Evolutionary conservation across 2,888 invertebrate genomes (phyloP).

Genomic region (Drosophila suboccidentalis): DNA sequence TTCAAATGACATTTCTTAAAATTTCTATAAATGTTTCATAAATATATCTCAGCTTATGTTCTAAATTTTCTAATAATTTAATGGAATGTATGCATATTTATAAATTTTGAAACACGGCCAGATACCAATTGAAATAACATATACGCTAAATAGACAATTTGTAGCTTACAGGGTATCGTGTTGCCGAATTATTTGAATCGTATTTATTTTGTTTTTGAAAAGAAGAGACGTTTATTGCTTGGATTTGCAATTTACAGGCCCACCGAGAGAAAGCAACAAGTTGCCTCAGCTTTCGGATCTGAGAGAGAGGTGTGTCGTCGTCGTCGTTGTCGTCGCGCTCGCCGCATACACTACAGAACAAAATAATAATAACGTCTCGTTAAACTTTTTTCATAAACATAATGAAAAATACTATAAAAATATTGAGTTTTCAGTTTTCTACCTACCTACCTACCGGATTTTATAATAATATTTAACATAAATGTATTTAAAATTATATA

Average conservation of each 20-base stretch:
- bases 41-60: no score
- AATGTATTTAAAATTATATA: no score
- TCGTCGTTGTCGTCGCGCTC: not conserved
- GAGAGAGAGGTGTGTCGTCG: conserved; percentile 11
- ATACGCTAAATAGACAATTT: not conserved
- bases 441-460: no score
- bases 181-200: conserved; percentile 4
- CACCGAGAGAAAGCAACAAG: conserved; percentile 27
- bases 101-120: conserved; percentile 1
- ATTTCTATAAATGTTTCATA: no score
- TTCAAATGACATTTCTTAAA: no score
- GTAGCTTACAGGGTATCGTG: conserved; percentile 1
- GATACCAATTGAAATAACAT: not conserved
- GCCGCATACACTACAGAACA: no score
- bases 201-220: conserved; percentile 8
- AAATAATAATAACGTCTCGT: no score
- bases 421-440: no score
- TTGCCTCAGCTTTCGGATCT: conserved; percentile 15
- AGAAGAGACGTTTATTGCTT: conserved; percentile 20
- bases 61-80: not conserved
- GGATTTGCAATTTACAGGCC: conserved; percentile 12
- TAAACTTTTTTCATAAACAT: no score
- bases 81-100: not conserved
- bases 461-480: no score
- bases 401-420: no score